Conservation (phyloP, 2,113 vertebrate genomes). For the Dissostichus mawsoni region DNA sequence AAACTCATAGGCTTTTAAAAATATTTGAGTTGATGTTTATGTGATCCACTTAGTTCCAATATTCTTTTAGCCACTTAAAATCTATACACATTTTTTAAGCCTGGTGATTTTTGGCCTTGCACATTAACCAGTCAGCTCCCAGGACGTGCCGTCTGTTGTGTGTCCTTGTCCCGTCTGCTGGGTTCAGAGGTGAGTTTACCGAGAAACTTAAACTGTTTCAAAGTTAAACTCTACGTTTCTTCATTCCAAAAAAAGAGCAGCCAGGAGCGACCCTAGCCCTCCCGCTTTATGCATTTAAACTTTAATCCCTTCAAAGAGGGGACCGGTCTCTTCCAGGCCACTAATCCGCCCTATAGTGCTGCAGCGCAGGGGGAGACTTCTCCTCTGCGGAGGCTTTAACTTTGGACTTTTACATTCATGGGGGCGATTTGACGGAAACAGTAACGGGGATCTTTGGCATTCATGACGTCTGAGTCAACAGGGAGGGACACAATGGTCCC, state of each 20-base stretch:
- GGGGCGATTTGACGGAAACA: slow-evolving; percentile 79
- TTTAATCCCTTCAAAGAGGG: slow-evolving; percentile 81
- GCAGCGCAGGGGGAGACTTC: slow-evolving; percentile 69
- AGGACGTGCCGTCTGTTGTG: slow-evolving; percentile 49
- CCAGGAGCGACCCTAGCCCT: slow-evolving; percentile 64
- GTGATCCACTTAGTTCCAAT: neutral
- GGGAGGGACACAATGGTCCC: slow-evolving; percentile 72
- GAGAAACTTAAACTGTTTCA: slow-evolving; percentile 77
- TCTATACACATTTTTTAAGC: neutral
- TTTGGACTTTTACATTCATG: slow-evolving; percentile 85
- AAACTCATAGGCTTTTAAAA: too few species aligned
- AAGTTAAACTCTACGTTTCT: slow-evolving; percentile 65
- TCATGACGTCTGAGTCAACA: slow-evolving; percentile 84
- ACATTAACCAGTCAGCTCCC: slow-evolving; percentile 18
- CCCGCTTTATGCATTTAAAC: slow-evolving; percentile 61
- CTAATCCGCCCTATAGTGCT: slow-evolving; percentile 76
- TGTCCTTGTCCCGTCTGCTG: slow-evolving; percentile 49
- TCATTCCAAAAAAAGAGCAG: slow-evolving; percentile 64
- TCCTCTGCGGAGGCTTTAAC: slow-evolving; percentile 76
- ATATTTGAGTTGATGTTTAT: neutral
- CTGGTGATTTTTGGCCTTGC: neutral
- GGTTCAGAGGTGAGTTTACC: slow-evolving; percentile 80
- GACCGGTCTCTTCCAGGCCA: slow-evolving; percentile 67
- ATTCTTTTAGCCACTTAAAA: neutral
- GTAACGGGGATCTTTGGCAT: slow-evolving; percentile 81